Evolutionary conservation across 2,797 vertebrate genomes (phyloP), one percentile per base, ranked within the genome.

Genomic region (Streptopelia turtur): DNA sequence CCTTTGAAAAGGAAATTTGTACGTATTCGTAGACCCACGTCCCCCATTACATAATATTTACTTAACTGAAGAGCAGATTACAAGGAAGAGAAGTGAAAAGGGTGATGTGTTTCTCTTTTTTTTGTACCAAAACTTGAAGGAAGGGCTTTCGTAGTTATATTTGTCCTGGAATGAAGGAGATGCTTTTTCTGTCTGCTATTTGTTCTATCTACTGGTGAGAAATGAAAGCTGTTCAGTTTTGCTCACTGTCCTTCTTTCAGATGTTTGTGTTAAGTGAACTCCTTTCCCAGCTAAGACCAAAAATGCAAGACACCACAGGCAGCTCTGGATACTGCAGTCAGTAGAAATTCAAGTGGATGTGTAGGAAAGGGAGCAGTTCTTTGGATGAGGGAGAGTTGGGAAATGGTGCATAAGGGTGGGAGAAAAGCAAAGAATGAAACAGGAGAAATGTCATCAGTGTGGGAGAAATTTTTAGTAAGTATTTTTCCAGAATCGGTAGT

Each of bases 1-100:
- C 12, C 53, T 86, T 45, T 57, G 41, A 70, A 37, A 78, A 56
- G 39, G 25, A 81, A 78, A 41, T 64, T 11, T 77, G 18, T 9
- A 21, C 4, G 9, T 64, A 31, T 16, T 71, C 5, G 5, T 39
- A 33, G 43, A 30, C 5, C 1, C 2, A 3, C 9, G 31, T 6
- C 16, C 10, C 16, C 14, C 2, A 11, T 28, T 45, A 31, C 9
- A 4, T 68, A 56, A 11, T 60, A n/a, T 17, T 83, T 72, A 8
- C 10, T 55, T 43, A 13, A 61, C 4, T 49, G 31, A 50, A 49
- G 21, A 60, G 41, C 41, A 20, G 53, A 10, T 83, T 56, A 9
- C 23, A 49, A 13, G 7, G 30, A 56, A 24, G 11, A 66, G 23
- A 43, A 60, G 17, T 11, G 21, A 50, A 27, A 22, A 43, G 47